Base-by-base conservation (phyloP, 2,113 vertebrate genomes). In the Verasper variegatus region DNA sequence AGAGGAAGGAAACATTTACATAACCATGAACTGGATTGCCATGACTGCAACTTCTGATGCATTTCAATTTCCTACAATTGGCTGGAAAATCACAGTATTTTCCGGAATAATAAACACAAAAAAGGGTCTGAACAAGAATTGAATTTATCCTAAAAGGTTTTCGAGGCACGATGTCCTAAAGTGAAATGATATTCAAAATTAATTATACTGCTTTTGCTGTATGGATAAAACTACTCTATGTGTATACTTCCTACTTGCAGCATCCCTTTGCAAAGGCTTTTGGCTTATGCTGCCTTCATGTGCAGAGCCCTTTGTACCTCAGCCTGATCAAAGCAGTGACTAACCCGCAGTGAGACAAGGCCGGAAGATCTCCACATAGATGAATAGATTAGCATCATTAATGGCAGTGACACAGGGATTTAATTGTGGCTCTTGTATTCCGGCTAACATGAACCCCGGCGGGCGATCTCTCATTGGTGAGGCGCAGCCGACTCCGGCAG, bases 321-420 rank as follows among this genome's bases (percentile, higher is more conserved):
- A 60, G 70, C 59, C 59, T 77, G 71, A 87, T 83, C 75, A 87
- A 88, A 88, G 76, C 68, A 42, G 59, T 49, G 63, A 74, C 82
- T 77, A 83, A 68, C 69, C 79, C 71, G 71, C 74, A 40, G 57
- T 17, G 18, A 84, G 61, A 85, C 76, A 60, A 82, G 80, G 83
- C 85, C 54, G 23, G 83, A 70, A 89, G 83, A 89, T 82, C 80
- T 84, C 85, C 80, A 78, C 78, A 85, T 78, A 86, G 83, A 88
- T 74, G 79, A 90, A 87, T 86, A 89, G 67, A 89, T 89, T 86
- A 85, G 75, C 85, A 90, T 89, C 84, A 87, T 81, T 90, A 91
- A 88, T 88, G 80, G 45, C 60, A 80, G 78, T 66, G 83, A 88
- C 76, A 89, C 71, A 78, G 76, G 59, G 81, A 87, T 84, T 90